Evolutionary conservation across 2,797 vertebrate genomes (phyloP).

Genomic region (Balearica regulorum): DNA sequence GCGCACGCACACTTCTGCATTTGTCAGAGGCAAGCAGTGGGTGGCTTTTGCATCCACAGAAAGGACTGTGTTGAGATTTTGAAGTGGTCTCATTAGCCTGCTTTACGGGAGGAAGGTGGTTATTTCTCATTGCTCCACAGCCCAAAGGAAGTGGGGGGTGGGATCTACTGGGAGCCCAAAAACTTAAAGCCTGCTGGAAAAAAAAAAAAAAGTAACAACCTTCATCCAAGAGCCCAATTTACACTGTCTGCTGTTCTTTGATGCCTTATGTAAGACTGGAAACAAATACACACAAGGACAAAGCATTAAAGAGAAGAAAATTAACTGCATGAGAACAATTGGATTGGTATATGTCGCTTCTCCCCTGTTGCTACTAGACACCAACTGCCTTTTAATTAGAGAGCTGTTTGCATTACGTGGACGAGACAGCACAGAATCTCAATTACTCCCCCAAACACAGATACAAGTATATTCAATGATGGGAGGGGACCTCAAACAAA

Average conservation of each 20-base stretch:
- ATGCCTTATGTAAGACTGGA: neutral
- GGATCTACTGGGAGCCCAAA: neutral
- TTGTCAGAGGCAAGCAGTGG: neutral
- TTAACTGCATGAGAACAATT: constrained; percentile 26
- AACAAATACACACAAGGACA: constrained; percentile 26
- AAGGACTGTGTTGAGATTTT: neutral
- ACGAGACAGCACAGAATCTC: neutral
- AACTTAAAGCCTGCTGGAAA: neutral
- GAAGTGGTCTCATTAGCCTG: constrained; percentile 23
- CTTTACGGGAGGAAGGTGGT: neutral
- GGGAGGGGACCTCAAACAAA: neutral
- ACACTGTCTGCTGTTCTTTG: neutral
- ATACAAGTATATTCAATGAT: neutral
- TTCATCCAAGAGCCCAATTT: constrained; percentile 15
- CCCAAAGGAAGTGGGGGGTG: neutral
- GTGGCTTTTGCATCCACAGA: neutral
- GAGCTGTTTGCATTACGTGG: neutral
- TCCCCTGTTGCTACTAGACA: constrained; percentile 42
- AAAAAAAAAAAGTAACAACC: neutral
- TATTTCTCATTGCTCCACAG: neutral
- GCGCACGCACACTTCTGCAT: fast-evolving
- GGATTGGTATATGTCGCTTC: constrained; percentile 1
- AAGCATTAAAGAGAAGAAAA: constrained; percentile 48
- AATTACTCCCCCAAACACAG: constrained; percentile 6
- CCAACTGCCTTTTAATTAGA: constrained; percentile 51